Evolutionary conservation across 1,140 invertebrate genomes (phyloP), one percentile per base, ranked within the genome.

Genomic region (Achatina immaculata): DNA sequence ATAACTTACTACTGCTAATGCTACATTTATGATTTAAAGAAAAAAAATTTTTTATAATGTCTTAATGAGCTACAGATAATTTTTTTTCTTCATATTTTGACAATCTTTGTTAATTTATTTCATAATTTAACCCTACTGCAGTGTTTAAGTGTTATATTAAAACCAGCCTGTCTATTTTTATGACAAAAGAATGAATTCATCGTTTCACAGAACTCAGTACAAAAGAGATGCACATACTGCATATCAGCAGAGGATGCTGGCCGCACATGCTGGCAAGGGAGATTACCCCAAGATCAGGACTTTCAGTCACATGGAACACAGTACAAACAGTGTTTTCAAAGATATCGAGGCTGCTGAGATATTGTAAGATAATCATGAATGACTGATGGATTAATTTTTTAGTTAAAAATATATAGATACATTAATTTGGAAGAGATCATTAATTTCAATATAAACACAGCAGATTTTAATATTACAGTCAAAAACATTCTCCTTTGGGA

Each of bases 311-410:
- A 85, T 84, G 31, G 88, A 90, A 40, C 83, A 83, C 68, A 91
- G 90, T 81, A 92, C 91, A 19, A 92, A 92, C 82, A 91, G 88
- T 86, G 90, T 92, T n/a, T 91, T 87, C 81, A 84, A 85, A 62
- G 91, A 92, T 81, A 83, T 92, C 24, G 88, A 91, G 75, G 90
- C 89, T 74, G 91, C 91, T 48, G 88, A 90, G 81, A 88, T 83
- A 84, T 84, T 91, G 90, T 91, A 88, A 85, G 89, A 88, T 76
- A 28, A 55, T 45, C 16, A 6, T 31, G 4, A 16, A 9, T 74
- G 0, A n/a, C 24, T 74, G 42, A 74, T 45, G 42, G 31, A 42
- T 7, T 58, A 31, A 55, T 42, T 16, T 36, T 76, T 76, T 45
- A 42, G 45, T 21, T 73, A 19, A n/a, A n/a, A 14, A 68, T 19